phyloP scores from a whole-genome alignment of 2,797 vertebrate genomes.

The Petrocephalus schoutedeni region DNA sequence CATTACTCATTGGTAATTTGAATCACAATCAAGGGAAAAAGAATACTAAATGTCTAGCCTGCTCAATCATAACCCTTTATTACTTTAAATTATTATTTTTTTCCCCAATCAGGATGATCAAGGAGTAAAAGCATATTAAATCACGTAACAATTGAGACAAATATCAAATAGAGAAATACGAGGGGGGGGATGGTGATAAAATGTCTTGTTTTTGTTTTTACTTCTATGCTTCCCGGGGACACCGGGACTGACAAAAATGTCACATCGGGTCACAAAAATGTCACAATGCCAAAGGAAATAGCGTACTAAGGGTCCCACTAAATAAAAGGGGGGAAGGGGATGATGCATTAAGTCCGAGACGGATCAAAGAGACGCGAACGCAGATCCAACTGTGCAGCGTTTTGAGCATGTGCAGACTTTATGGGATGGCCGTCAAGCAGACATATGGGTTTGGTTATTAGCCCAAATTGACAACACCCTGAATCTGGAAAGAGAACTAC shows the following conservation, averaged over 20 bases:
- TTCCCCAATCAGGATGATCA: neutral
- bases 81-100: neutral
- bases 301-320: neutral
- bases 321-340: neutral
- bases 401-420: neutral
- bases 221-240: neutral
- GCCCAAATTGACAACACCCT: conserved; percentile 16
- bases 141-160: neutral
- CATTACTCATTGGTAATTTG: conserved; percentile 1
- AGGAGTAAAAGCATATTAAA: neutral
- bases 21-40: neutral
- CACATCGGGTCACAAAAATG: conserved; percentile 1
- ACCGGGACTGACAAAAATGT: neutral
- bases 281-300: neutral
- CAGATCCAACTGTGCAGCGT: neutral
- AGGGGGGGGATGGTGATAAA: neutral
- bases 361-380: neutral
- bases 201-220: neutral
- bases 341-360: neutral
- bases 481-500: neutral
- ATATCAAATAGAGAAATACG: neutral
- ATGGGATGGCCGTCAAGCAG: conserved; percentile 6
- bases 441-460: conserved; percentile 21
- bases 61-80: neutral
- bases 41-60: neutral